Conservation (phyloP, 1,140 invertebrate genomes). For the Yoshiicerus persimilis region DNA sequence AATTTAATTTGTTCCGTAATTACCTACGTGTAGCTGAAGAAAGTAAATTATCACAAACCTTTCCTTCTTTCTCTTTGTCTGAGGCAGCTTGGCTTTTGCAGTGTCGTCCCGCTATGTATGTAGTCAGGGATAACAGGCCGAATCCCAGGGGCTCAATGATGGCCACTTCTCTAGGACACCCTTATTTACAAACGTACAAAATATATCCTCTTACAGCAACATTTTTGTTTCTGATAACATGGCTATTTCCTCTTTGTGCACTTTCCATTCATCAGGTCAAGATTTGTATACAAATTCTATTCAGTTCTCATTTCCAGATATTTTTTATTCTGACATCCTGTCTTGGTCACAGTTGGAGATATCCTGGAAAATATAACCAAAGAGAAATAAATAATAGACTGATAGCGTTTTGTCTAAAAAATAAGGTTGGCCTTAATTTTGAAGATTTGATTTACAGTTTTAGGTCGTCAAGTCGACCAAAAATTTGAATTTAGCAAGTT, state of each 20-base stretch:
- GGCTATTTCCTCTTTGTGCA: too few species aligned
- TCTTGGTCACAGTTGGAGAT: background rate
- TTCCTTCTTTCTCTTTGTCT: background rate
- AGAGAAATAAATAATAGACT: too few species aligned
- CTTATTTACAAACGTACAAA: background rate
- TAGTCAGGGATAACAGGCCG: background rate
- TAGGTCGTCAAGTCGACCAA: too few species aligned
- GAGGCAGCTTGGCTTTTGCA: background rate
- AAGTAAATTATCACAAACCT: background rate
- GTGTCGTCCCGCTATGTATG: background rate
- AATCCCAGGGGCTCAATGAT: background rate
- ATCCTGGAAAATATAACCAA: background rate
- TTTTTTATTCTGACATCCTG: background rate
- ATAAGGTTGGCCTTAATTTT: too few species aligned
- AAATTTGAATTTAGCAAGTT: too few species aligned
- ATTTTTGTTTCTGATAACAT: too few species aligned
- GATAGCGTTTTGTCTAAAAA: too few species aligned
- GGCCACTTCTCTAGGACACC: background rate
- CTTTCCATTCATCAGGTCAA: background rate
- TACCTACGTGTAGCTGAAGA: background rate
- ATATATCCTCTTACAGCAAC: background rate
- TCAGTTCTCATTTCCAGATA: too few species aligned
- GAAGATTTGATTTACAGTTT: too few species aligned
- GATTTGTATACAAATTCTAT: background rate
- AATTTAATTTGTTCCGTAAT: background rate